phyloP scores from a whole-genome alignment of 1,140 invertebrate genomes.

The Leptinotarsa undecemlineata region DNA sequence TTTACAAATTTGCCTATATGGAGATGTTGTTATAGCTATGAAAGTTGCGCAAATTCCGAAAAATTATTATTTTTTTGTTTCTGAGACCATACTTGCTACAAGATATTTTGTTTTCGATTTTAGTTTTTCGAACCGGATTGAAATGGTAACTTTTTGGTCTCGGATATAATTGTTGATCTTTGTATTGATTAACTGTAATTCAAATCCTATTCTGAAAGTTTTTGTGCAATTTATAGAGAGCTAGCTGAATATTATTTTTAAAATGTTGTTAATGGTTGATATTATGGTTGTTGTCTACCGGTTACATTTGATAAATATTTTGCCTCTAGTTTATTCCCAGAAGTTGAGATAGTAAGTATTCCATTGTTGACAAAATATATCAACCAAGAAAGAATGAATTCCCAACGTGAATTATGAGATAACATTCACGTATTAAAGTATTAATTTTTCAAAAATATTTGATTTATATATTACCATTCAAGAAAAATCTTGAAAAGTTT shows the following conservation, averaged over 20 bases:
- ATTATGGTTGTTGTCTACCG: not conserved
- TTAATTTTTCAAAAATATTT: too few relatives aligned
- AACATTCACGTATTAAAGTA: too few relatives aligned
- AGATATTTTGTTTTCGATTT: too few relatives aligned
- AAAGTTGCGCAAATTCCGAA: not conserved
- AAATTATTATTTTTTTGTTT: not conserved
- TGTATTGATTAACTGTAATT: not conserved
- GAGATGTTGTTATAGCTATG: constrained; percentile 4
- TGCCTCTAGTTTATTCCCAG: constrained; percentile 2
- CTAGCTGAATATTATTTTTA: not conserved
- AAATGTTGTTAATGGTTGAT: constrained; percentile 6
- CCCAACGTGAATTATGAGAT: too few relatives aligned
- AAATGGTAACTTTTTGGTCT: not conserved
- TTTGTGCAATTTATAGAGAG: constrained; percentile 1
- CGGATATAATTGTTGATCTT: not conserved
- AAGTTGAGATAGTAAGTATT: not conserved
- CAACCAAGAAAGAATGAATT: not conserved
- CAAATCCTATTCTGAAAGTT: not conserved
- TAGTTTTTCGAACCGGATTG: too few relatives aligned
- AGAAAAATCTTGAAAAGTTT: too few relatives aligned
- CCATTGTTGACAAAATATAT: not conserved
- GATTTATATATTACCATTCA: too few relatives aligned
- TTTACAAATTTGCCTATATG: not conserved
- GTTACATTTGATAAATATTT: constrained; percentile 4
- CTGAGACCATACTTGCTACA: not conserved